Conservation (phyloP, 2,888 invertebrate species). For the Sinodicranocentrus sp. region DNA sequence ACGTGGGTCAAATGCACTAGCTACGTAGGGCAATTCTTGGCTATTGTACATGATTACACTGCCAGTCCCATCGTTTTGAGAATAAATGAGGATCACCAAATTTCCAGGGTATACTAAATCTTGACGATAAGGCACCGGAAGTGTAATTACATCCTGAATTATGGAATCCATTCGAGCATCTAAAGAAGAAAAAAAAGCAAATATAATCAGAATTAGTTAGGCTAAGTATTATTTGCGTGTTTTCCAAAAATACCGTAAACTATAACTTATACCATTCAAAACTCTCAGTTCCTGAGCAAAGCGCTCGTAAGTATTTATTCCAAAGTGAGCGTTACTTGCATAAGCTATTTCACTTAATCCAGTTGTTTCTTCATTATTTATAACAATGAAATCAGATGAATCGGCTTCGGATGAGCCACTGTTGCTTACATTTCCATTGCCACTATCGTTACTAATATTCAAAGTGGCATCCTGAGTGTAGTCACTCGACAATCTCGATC, state of each 20-base stretch:
- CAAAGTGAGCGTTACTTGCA: neutral
- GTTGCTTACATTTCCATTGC: too few relatives aligned
- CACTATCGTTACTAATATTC: too few relatives aligned
- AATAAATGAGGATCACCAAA: constrained; percentile 16
- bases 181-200: neutral
- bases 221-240: too few relatives aligned
- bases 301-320: neutral
- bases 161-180: neutral
- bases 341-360: too few relatives aligned
- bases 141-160: neutral
- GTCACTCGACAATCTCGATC: neutral
- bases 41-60: constrained; percentile 26
- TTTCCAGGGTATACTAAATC: constrained; percentile 30
- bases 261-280: neutral
- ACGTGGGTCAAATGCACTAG: constrained; percentile 23
- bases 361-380: too few relatives aligned
- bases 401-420: too few relatives aligned
- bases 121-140: neutral
- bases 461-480: too few relatives aligned
- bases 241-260: too few relatives aligned
- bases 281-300: neutral
- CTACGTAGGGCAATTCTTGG: constrained; percentile 32
- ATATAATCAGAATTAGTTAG: too few relatives aligned
- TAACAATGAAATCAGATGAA: too few relatives aligned
- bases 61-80: constrained; percentile 19